Conservation (phyloP, 1,140 invertebrate genomes). For the Drosophila equinoxialis region DNA sequence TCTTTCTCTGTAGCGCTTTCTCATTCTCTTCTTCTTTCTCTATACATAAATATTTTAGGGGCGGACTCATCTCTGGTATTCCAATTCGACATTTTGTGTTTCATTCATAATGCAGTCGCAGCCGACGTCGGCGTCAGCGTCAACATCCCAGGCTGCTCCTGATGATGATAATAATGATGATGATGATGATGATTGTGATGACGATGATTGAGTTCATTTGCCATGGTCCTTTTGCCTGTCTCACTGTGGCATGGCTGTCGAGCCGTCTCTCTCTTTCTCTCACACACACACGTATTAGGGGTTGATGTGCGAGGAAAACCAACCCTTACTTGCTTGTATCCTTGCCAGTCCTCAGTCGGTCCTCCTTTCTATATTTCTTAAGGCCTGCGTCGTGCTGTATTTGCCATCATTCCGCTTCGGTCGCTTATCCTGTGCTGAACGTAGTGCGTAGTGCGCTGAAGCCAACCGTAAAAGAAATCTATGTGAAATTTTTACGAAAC, state of each 20-base stretch:
- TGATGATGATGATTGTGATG: neutral
- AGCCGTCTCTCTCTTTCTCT: conserved; percentile 25
- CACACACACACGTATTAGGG: conserved; percentile 36
- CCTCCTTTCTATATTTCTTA: conserved; percentile 77
- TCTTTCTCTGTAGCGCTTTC: conserved; percentile 12
- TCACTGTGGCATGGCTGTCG: conserved; percentile 17
- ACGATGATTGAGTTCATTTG: conserved; percentile 58
- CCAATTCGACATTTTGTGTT: conserved; percentile 82
- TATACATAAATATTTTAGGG: conserved; percentile 63
- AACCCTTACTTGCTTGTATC: conserved; percentile 40
- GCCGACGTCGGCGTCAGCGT: conserved; percentile 49
- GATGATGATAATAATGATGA: neutral
- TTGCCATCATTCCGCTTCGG: conserved; percentile 78
- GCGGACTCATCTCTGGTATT: conserved; percentile 61
- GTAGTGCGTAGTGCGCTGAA: conserved; percentile 42
- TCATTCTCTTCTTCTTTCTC: conserved; percentile 8
- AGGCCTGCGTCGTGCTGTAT: conserved; percentile 54
- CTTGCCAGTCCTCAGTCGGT: conserved; percentile 3
- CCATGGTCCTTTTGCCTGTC: conserved; percentile 64
- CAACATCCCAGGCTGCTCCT: conserved; percentile 34
- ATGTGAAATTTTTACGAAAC: conserved; percentile 33
- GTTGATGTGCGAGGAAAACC: conserved; percentile 52
- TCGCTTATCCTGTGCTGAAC: conserved; percentile 75
- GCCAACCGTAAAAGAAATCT: neutral
- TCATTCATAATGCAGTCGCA: conserved; percentile 67